Conservation (phyloP, 2,113 vertebrate species). For the Ciconia boyciana region DNA sequence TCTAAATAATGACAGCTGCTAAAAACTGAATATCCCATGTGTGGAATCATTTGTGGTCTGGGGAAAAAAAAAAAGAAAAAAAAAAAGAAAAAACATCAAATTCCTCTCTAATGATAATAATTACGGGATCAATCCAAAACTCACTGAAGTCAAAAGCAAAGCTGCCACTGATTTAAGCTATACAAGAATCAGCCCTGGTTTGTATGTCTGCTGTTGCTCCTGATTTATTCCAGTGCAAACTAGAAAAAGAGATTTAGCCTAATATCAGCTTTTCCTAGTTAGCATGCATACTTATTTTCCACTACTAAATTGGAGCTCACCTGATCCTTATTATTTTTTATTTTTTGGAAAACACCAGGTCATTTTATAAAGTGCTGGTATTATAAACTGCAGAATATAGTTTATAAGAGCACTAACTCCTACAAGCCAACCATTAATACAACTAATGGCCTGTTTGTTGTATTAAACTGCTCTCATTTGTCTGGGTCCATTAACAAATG, state of each 20-base stretch:
- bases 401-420: conserved; percentile 64
- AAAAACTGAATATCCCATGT: conserved; percentile 9
- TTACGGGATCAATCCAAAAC: background rate
- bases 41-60: conserved; percentile 7
- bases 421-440: conserved; percentile 54
- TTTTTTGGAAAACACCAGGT: conserved; percentile 39
- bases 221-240: conserved; percentile 1
- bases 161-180: background rate
- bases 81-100: background rate
- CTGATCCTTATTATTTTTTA: conserved; percentile 23
- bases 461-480: conserved; percentile 61
- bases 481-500: conserved; percentile 64
- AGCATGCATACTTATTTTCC: background rate
- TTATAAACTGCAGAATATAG: conserved; percentile 45
- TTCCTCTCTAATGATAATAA: conserved; percentile 32
- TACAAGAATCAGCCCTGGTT: background rate
- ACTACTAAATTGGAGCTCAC: background rate
- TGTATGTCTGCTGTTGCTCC: background rate
- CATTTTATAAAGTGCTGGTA: conserved; percentile 55
- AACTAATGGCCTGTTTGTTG: conserved; percentile 50
- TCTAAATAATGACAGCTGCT: conserved; percentile 54
- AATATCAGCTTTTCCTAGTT: background rate
- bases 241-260: background rate
- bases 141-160: background rate
- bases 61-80: background rate